Evolutionary conservation across 2,113 vertebrate genomes (phyloP).

Genomic region (Haemorhous mexicanus): DNA sequence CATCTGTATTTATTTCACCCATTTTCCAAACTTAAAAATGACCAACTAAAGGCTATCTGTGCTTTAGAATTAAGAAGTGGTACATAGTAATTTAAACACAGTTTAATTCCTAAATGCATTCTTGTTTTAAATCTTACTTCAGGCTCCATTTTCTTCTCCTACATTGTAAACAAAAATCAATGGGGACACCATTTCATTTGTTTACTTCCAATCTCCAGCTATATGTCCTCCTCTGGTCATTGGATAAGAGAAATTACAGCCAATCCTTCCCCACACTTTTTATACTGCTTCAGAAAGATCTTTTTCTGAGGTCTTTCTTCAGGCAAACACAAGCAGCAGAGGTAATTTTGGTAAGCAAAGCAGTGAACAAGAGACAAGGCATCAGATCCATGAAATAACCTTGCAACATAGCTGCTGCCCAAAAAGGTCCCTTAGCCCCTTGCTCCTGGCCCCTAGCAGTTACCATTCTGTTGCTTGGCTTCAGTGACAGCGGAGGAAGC

Average conservation of each 20-base stretch:
- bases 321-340: neutral
- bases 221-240: fast-evolving
- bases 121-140: neutral
- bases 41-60: neutral
- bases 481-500: neutral
- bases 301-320: neutral
- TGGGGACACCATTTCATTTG: neutral
- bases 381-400: neutral
- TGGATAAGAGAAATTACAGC: neutral
- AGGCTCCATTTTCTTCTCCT: neutral
- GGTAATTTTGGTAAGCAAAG: neutral
- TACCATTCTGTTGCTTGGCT: neutral
- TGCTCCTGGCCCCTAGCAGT: neutral
- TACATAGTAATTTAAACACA: neutral
- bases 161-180: neutral
- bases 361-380: neutral
- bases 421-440: fast-evolving
- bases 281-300: neutral
- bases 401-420: fast-evolving
- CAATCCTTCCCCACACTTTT: neutral
- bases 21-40: neutral
- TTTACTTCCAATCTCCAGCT: neutral
- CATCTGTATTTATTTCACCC: neutral
- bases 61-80: neutral
- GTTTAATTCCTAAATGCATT: neutral